phyloP scores from a whole-genome alignment of 2,113 vertebrate genomes.

The Sylvietta virens region DNA sequence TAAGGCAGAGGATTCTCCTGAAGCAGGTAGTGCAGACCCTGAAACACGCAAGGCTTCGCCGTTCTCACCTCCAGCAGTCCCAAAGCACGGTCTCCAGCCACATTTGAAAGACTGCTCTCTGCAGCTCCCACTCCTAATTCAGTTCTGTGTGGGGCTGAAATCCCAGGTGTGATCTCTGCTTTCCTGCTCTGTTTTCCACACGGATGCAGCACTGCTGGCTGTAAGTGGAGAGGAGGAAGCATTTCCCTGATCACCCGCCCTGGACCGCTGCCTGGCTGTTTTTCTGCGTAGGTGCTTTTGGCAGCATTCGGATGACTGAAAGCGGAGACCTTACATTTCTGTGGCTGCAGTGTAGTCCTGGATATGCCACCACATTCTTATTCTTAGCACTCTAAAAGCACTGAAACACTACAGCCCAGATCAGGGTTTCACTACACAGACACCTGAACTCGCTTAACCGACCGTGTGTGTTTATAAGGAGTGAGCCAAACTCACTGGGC shows the following conservation, averaged over 20 bases:
- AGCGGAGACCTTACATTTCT: neutral
- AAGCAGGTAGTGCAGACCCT: neutral
- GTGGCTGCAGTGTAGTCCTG: neutral
- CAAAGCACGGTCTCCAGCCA: accelerated
- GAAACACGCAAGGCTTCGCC: neutral
- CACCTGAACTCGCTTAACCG: slow-evolving; percentile 12
- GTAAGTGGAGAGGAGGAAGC: neutral
- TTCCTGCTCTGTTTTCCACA: neutral
- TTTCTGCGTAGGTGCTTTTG: neutral
- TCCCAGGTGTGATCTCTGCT: neutral
- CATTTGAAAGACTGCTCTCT: neutral
- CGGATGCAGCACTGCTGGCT: neutral
- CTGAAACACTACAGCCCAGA: neutral
- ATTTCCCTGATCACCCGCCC: accelerated
- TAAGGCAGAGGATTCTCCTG: neutral
- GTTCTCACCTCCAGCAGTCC: neutral
- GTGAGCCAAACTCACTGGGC: neutral
- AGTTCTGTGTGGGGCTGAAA: neutral
- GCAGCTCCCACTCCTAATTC: neutral
- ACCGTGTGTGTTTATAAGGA: neutral
- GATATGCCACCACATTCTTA: neutral
- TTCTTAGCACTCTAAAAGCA: slow-evolving; percentile 6
- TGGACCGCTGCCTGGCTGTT: neutral
- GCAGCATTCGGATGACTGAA: neutral
- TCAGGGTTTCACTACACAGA: neutral